phyloP scores from a whole-genome alignment of 64 coral and sea anemone species.

The Montipora sp. region DNA sequence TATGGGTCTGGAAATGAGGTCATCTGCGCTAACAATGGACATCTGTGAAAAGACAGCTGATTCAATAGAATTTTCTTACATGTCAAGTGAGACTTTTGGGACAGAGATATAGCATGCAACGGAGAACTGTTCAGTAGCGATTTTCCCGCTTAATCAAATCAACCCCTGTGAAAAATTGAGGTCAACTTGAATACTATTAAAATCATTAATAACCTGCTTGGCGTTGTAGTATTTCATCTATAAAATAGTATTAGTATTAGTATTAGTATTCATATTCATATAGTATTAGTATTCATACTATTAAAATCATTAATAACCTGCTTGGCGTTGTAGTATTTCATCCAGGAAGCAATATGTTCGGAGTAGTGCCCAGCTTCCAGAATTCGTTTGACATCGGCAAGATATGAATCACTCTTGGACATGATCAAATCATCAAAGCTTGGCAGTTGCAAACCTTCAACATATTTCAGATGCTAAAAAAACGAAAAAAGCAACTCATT shows the following conservation, averaged over 20 bases:
- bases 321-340: conserved; percentile 85
- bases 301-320: conserved; percentile 41
- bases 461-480: conserved; percentile 40
- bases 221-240: conserved; percentile 94
- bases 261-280: too few species aligned
- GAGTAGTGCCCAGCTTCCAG: conserved; percentile 91
- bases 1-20: conserved; percentile 53
- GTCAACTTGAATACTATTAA: not conserved
- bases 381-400: conserved; percentile 57
- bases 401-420: conserved; percentile 28
- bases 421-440: conserved; percentile 86
- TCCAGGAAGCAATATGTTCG: conserved; percentile 89
- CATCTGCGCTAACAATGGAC: conserved; percentile 60
- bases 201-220: conserved; percentile 60
- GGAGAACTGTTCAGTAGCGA: not conserved
- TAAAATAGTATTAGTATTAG: conserved; percentile 35
- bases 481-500: not conserved
- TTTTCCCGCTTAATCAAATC: too few species aligned
- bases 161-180: too few species aligned
- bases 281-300: too few species aligned
- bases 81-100: too few species aligned
- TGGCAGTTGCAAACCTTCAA: conserved; percentile 22
- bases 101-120: not conserved
- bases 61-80: too few species aligned
- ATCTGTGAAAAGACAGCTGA: conserved; percentile 8